Evolutionary conservation across 30 jellyfish, hydroid and myxozoan genomes (phyloP).

Genomic region (Hydra vulgaris): DNA sequence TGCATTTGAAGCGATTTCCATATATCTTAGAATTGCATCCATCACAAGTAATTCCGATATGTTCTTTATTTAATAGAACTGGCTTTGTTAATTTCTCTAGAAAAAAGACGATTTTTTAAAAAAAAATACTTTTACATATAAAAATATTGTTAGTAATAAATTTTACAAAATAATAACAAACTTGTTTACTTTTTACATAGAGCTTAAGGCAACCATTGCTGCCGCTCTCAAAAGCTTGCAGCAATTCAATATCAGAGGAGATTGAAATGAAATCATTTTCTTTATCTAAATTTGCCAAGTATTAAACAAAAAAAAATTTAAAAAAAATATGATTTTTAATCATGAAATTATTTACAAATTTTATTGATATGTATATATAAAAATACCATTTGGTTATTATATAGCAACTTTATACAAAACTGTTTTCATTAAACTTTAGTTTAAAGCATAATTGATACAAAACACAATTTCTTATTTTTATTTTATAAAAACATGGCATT

Average conservation of each 20-base stretch:
- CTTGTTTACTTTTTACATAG: slow-evolving; percentile 55
- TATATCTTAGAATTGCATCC: slow-evolving; percentile 64
- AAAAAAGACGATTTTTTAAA: not conserved
- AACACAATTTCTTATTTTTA: too few species aligned
- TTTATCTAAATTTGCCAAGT: slow-evolving; percentile 33
- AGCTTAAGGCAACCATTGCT: slow-evolving; percentile 41
- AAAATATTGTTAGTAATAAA: not conserved
- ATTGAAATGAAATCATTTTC: slow-evolving; percentile 70
- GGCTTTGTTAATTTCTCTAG: slow-evolving; percentile 17
- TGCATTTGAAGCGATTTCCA: slow-evolving; percentile 84
- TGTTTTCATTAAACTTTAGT: too few species aligned
- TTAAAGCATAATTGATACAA: too few species aligned
- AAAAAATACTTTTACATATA: not conserved
- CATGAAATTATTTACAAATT: too few species aligned
- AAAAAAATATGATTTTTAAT: too few species aligned
- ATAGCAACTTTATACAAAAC: too few species aligned
- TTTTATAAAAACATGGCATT: not conserved
- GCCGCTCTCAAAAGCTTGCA: slow-evolving; percentile 54
- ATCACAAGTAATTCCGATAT: slow-evolving; percentile 94
- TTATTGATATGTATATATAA: too few species aligned
- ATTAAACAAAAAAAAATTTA: too few species aligned
- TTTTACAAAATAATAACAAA: not conserved
- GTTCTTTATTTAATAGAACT: slow-evolving; percentile 42
- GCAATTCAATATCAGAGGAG: slow-evolving; percentile 84
- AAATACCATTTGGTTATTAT: too few species aligned